Percentiles rank a stretch among this genome's conserved stretches.
These are phyloP conservation scores for Paradoxurus hermaphroditus DNA, from an alignment of 2,113 vertebrate genomes.

Conservation along the genomic window DNA sequence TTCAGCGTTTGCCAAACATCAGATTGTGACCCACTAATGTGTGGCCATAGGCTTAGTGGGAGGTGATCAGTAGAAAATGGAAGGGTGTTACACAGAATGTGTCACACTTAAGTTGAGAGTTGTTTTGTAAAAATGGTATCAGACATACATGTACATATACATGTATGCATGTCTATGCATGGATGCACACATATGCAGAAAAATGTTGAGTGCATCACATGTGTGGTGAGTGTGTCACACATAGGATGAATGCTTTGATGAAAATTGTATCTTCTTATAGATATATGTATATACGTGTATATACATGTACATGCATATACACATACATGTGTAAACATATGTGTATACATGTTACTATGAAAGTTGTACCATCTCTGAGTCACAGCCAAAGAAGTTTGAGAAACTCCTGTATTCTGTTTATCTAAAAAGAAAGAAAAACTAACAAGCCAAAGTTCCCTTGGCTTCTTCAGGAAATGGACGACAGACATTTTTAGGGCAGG, in stretches of 20 bases:
- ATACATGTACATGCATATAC: too few relatives aligned
- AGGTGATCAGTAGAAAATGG: background rate
- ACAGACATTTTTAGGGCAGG: background rate
- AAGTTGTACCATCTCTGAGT: background rate
- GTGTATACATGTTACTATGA: fast-evolving
- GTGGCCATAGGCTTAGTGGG: background rate
- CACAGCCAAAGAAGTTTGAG: background rate
- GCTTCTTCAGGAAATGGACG: slow-evolving; percentile 26
- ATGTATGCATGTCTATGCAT: too few relatives aligned
- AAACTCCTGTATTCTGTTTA: background rate
- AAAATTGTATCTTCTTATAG: background rate
- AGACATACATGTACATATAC: too few relatives aligned
- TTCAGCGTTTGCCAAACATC: background rate
- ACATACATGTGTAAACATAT: background rate
- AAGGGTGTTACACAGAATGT: fast-evolving
- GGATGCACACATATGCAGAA: background rate
- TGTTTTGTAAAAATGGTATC: background rate
- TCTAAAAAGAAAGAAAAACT: background rate
- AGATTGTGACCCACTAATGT: background rate
- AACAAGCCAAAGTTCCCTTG: background rate
- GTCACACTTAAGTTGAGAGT: background rate
- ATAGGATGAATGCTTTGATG: background rate
- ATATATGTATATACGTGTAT: background rate
- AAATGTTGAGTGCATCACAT: background rate
- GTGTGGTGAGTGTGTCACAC: too few relatives aligned